Base-by-base conservation (phyloP, 2,888 invertebrate species). In the Lypha dubia region DNA sequence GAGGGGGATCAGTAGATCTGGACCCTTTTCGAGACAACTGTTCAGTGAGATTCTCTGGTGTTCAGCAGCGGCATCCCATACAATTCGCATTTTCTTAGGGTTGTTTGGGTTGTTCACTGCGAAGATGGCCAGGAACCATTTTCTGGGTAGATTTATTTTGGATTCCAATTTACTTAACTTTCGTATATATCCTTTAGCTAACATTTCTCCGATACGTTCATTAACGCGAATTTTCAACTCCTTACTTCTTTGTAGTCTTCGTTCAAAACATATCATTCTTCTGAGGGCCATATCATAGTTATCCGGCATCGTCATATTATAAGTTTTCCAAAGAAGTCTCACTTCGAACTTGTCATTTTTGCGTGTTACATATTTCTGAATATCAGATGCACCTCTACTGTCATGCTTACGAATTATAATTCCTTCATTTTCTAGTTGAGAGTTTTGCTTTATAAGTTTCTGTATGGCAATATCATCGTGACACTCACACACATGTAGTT, bases 41-140 rank as follows among this genome's bases (percentile, higher is more conserved):
- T 91, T 90, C 24, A 90, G 68, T 5, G 87, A 87, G 1, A 87
- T 63, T 3, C 89, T 89, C 13, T 87, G 51, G 44, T 70, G 38
- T 46, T 84, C 60, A 0, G 89, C 89, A 6, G 89, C 89, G 7
- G 90, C 90, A 71, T 90, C 90, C 84, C 85, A 89, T 0, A 89
- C 90, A 2, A 90, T 20, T 49, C 89, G 81, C 1, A 88, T 76
- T 68, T 87, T 86, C 15, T 86, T 84, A 17, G 86, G 86, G 62
- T 90, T 89, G 17, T 89, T 89, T 8, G 88, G 86, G 60, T 89
- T 87, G 11, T 11, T 77, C 3, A 85, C 87, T 20, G 74, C 56
- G 56, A 86, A 86, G n/a, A 86, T 82, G 85, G 89, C 88, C 8
- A 89, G 41, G 49, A 88, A 88, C 89, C 89, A 89, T 53, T 74